A percentile compares a stretch with the other conserved stretches of the same genome.
These are phyloP conservation scores for Entomobrya multifasciata DNA, from an alignment of 2,888 invertebrate species.

Conservation along the genomic window DNA sequence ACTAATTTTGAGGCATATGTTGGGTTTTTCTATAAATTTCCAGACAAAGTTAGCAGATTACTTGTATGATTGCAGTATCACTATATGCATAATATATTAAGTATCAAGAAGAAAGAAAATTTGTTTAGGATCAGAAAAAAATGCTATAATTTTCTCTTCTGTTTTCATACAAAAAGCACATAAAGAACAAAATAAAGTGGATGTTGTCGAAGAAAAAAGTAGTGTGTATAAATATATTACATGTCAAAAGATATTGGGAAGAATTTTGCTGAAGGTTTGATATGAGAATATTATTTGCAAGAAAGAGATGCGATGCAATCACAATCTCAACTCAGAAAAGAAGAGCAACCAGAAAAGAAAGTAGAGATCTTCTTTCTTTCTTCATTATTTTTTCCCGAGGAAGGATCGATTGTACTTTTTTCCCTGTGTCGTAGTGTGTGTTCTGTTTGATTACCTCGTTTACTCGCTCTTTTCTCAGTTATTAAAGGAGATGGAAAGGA, in stretches of 20 bases:
- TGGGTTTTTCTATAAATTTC: not conserved
- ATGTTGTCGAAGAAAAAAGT: too few relatives aligned
- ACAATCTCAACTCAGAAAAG: not conserved
- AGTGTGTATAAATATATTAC: not conserved
- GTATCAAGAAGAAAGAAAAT: not conserved
- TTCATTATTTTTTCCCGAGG: slow-evolving; percentile 2
- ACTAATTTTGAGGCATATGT: not conserved
- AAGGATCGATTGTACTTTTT: slow-evolving; percentile 52
- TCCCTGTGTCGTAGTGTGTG: not conserved
- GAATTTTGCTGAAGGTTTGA: too few relatives aligned
- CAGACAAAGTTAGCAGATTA: too few relatives aligned
- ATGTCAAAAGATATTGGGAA: slow-evolving; percentile 1
- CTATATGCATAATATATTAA: not conserved
- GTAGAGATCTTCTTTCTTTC: not conserved
- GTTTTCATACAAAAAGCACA: too few relatives aligned
- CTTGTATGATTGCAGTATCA: too few relatives aligned
- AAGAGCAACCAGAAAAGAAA: not conserved
- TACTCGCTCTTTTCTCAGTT: slow-evolving; percentile 47
- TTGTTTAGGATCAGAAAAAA: too few relatives aligned
- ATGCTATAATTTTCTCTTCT: too few relatives aligned
- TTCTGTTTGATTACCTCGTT: slow-evolving; percentile 67
- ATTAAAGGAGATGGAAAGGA: slow-evolving; percentile 51
- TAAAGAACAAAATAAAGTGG: too few relatives aligned
- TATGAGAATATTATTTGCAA: too few relatives aligned
- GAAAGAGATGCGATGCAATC: not conserved